phyloP scores from a whole-genome alignment of 2,113 vertebrate species.

The Anarrhichthys ocellatus region DNA sequence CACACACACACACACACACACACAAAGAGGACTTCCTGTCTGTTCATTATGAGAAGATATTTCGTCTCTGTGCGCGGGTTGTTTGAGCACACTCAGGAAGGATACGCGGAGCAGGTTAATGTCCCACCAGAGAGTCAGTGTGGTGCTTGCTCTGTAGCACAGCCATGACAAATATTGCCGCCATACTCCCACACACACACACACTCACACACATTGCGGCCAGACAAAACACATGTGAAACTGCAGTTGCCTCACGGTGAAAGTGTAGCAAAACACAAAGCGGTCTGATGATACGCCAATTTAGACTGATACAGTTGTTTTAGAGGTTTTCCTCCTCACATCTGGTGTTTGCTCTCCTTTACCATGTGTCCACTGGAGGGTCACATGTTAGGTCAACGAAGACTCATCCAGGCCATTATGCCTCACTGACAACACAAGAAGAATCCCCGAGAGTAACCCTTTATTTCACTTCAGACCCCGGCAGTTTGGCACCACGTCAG shows the following conservation, averaged over 20 bases:
- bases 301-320: constrained; percentile 48
- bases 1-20: constrained; percentile 19
- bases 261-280: constrained; percentile 51
- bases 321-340: constrained; percentile 40
- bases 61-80: constrained; percentile 33
- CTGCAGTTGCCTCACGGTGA: constrained; percentile 17
- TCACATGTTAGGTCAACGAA: constrained; percentile 31
- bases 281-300: constrained; percentile 32
- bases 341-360: constrained; percentile 37
- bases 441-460: constrained; percentile 4
- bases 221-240: constrained; percentile 64
- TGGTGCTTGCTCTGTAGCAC: constrained; percentile 38
- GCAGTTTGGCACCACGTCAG: constrained; percentile 34
- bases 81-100: constrained; percentile 71
- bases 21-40: constrained; percentile 61
- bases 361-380: constrained; percentile 11
- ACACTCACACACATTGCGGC: constrained; percentile 17
- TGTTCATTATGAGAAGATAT: constrained; percentile 63
- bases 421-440: constrained; percentile 29
- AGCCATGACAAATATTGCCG: constrained; percentile 69
- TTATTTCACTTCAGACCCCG: constrained; percentile 14
- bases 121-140: constrained; percentile 69
- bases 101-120: constrained; percentile 71
- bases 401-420: constrained; percentile 26
- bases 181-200: constrained; percentile 53